Evolutionary conservation across 2,888 invertebrate genomes (phyloP), one percentile per base, ranked within the genome.

Genomic region (Perizoma flavofasciatum): DNA sequence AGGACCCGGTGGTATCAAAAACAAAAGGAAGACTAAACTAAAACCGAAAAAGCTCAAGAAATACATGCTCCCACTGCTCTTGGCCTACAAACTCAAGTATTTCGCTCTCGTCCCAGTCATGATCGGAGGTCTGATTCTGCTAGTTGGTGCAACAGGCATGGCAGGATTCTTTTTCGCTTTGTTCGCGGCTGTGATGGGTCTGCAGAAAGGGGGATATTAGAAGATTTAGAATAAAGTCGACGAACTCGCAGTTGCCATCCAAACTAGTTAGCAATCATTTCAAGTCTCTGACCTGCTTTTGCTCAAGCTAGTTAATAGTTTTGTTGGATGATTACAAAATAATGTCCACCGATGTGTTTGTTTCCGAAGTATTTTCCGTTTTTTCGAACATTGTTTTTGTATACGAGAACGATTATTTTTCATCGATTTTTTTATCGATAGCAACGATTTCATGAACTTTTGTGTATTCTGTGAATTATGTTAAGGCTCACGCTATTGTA

Each of bases 121-220:
- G 79, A 93, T 97, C 67, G 95, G 96, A 53, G 94, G 94, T 5
- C 83, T 97, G 32, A 88, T 96, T 1, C 86, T 97, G 6, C 82
- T 97, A 50, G 94, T 96, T 5, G 96, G 96, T 62, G 95, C 96
- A 0, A 96, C 97, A 0, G 96, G 96, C 11, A 82, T 97, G 60
- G 97, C 96, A 22, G 97, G 97, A 66, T 97, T 97, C 88, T 97
- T 97, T 92, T 97, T 97, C 80, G 96, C 97, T 0, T 86, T 97
- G 9, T 97, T 97, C 75, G 96, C 96, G 52, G 96, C 97, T 1
- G 95, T 96, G 5, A 95, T 97, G 93, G 96, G 96, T 56, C 87
- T 96, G 64, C 96, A 94, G 80, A 88, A 91, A 63, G 91, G 92
- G 61, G 80, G 85, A 39, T 89, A 88, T 70, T 91, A 79, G 75